phyloP scores from a whole-genome alignment of 2,888 invertebrate species.

The Mythimna loreyi region DNA sequence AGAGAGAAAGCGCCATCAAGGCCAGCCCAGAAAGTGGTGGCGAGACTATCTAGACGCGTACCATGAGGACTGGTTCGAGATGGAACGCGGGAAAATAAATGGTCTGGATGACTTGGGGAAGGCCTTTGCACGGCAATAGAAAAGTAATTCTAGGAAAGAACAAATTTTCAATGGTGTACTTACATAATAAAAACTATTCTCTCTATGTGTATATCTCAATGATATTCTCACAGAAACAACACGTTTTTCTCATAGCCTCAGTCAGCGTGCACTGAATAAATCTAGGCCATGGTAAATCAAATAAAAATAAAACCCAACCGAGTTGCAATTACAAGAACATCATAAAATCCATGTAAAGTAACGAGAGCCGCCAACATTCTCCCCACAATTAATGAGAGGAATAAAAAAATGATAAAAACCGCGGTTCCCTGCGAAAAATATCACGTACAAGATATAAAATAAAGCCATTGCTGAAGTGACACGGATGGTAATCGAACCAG shows the following conservation, averaged over 20 bases:
- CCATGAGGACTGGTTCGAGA: too few species aligned
- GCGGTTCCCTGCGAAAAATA: conserved; percentile 76
- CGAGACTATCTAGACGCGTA: too few species aligned
- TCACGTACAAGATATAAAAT: conserved; percentile 83
- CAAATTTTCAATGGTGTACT: too few species aligned
- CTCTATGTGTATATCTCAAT: neutral
- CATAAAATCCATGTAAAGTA: conserved; percentile 63
- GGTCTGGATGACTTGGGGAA: too few species aligned
- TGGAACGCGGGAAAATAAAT: too few species aligned
- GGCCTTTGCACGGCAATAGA: too few species aligned
- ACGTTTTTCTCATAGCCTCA: conserved; percentile 18
- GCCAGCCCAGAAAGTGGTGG: too few species aligned
- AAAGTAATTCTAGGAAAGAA: too few species aligned
- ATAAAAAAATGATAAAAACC: conserved; percentile 69
- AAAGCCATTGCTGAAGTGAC: conserved; percentile 85
- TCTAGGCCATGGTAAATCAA: conserved; percentile 47
- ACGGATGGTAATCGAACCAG: conserved; percentile 83
- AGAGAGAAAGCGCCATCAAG: too few species aligned
- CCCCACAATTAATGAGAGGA: conserved; percentile 63
- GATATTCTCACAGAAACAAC: conserved; percentile 2
- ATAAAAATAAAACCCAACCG: conserved; percentile 47
- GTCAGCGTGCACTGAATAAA: conserved; percentile 19
- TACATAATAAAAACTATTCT: too few species aligned
- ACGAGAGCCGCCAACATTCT: conserved; percentile 61
- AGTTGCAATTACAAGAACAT: conserved; percentile 63